Evolutionary conservation across 2,888 invertebrate species (phyloP), one percentile per base, ranked within the genome.

Genomic region (Agrotis ipsilon): DNA sequence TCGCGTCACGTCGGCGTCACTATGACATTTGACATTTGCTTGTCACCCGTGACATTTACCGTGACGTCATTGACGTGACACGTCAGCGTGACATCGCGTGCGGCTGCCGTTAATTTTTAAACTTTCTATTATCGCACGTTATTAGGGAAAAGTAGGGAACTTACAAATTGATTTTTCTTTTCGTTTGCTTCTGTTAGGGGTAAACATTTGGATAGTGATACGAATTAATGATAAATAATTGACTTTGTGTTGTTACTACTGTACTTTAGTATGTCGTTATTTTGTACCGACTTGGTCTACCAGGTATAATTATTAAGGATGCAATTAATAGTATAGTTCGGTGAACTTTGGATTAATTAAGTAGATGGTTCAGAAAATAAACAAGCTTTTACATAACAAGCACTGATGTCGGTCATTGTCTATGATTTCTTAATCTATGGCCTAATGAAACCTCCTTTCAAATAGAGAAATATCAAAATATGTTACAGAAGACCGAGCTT

Each of bases 61-160:
- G 86, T 83, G 88, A 86, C 88, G 89, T 88, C 90, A 89, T 91
- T 89, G 90, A 91, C 86, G 87, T 88, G 93, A 92, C 92, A 91
- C 90, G 73, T 87, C 88, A 81, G 89, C 91, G 70, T 86, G 93
- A 92, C 94, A 86, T 93, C 93, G 93, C 94, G 93, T 93, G 94
- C 81, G 64, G 80, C 64, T 48, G 75, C 75, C 84, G 88, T 94
- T 87, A 92, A 94, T 94, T 92, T 92, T 94, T 94, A 92, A 94
- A 92, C 86, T 90, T 92, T 93, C 92, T 87, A 94, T 94, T 94
- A 94, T 91, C 90, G 90, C 89, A 81, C 87, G 89, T 91, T 90
- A 88, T 88, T 76, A 84, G 45, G 82, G 59, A 51, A 72, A 62
- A 69, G 45, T 68, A 82, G 86, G 88, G 85, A 84, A 87, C 79